phyloP scores from a whole-genome alignment of 1,140 invertebrate genomes.

The Drosophila teissieri region DNA sequence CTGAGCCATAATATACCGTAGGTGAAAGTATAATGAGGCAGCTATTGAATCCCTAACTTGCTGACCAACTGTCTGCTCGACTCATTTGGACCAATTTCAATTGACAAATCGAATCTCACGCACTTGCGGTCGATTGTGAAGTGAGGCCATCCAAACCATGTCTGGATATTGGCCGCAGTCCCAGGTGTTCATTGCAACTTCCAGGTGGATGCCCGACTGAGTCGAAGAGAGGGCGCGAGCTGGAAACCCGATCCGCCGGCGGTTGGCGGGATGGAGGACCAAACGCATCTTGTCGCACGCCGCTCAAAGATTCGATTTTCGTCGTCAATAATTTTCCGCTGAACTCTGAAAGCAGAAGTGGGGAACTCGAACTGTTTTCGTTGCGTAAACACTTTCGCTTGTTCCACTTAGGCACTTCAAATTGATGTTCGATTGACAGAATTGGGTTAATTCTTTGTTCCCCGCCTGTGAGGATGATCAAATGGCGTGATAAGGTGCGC shows the following conservation, averaged over 20 bases:
- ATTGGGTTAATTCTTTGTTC: slow-evolving; percentile 76
- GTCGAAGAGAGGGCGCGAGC: background rate
- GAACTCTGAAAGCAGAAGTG: slow-evolving; percentile 13
- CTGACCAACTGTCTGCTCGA: slow-evolving; percentile 3
- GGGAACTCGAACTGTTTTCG: slow-evolving; percentile 14
- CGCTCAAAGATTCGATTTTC: slow-evolving; percentile 13
- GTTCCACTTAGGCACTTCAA: slow-evolving; percentile 49
- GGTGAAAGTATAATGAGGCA: background rate
- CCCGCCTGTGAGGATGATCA: slow-evolving; percentile 45
- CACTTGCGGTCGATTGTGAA: slow-evolving; percentile 72
- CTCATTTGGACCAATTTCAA: slow-evolving; percentile 18
- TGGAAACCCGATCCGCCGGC: slow-evolving; percentile 11
- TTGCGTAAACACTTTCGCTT: slow-evolving; percentile 55
- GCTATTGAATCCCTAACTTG: background rate
- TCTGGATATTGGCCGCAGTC: slow-evolving; percentile 15
- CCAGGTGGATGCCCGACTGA: slow-evolving; percentile 31
- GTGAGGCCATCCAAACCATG: slow-evolving; percentile 28
- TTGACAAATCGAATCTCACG: slow-evolving; percentile 67
- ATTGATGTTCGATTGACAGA: slow-evolving; percentile 61
- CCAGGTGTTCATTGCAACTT: slow-evolving; percentile 22
- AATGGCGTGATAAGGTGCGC: slow-evolving; percentile 59
- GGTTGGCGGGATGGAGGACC: background rate
- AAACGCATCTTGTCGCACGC: background rate
- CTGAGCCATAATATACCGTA: background rate
- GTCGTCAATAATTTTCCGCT: slow-evolving; percentile 34